Conservation (phyloP, 2,888 invertebrate species). For the Hofmannophila pseudospretella region DNA sequence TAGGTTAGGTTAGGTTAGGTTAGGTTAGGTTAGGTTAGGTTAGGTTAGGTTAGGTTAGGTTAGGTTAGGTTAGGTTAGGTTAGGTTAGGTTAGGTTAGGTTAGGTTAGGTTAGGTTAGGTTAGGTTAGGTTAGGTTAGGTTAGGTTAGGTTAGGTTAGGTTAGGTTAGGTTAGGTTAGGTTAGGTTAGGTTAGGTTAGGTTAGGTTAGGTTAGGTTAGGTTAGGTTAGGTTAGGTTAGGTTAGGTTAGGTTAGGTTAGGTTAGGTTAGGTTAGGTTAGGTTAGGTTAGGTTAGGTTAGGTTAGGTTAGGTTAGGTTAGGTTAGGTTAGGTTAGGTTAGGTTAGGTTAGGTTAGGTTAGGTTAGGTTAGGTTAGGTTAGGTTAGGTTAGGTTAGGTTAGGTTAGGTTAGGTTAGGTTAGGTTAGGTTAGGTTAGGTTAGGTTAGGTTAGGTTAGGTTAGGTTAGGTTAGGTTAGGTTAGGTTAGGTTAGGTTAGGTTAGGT, state of each 20-base stretch:
- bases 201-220: conserved; percentile 4
- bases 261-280: conserved; percentile 9
- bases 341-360: conserved; percentile 9
- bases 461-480: conserved; percentile 11
- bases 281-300: conserved; percentile 9
- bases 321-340: conserved; percentile 7
- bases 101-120: conserved; percentile 4
- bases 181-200: conserved; percentile 3
- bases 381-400: conserved; percentile 13
- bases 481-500: conserved; percentile 10
- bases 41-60: neutral
- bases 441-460: conserved; percentile 12
- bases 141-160: conserved; percentile 3
- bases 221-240: conserved; percentile 10
- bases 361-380: conserved; percentile 12
- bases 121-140: conserved; percentile 4
- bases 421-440: conserved; percentile 13
- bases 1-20: conserved; percentile 3
- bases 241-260: conserved; percentile 10
- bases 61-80: neutral
- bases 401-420: conserved; percentile 13
- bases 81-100: conserved; percentile 1
- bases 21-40: neutral
- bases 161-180: conserved; percentile 3
- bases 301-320: conserved; percentile 9